These are phyloP conservation scores for Laothoe populi DNA, from an alignment of 2,888 invertebrate species.

Conservation along the genomic window DNA sequence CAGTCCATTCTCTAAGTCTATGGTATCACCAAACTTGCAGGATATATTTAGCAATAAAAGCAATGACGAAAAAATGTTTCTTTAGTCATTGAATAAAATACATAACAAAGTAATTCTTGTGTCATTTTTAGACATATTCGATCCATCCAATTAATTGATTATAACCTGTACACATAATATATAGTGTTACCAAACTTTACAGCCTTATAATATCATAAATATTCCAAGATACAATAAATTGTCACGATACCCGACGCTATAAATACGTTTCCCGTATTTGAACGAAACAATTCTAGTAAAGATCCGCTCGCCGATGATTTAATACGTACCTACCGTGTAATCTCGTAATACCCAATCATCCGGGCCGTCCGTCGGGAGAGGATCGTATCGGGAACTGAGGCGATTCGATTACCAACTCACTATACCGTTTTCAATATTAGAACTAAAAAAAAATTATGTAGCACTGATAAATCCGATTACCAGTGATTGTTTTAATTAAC, in stretches of 20 bases:
- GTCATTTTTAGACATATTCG: no score
- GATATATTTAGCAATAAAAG: no score
- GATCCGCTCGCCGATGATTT: slow-evolving; percentile 61
- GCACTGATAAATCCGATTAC: slow-evolving; percentile 37
- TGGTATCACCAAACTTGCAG: no score
- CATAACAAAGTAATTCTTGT: no score
- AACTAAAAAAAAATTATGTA: slow-evolving; percentile 32
- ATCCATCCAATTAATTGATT: no score
- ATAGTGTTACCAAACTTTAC: no score
- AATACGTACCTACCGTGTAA: slow-evolving; percentile 63
- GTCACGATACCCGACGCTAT: neutral
- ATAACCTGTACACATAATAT: no score
- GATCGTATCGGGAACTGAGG: slow-evolving; percentile 45
- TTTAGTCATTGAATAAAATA: no score
- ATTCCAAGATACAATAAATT: neutral
- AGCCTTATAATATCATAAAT: neutral
- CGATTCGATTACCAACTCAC: slow-evolving; percentile 49
- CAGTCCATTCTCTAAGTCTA: no score
- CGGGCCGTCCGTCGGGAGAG: slow-evolving; percentile 51
- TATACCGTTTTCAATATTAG: slow-evolving; percentile 39
- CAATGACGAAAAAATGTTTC: no score
- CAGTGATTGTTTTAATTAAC: neutral
- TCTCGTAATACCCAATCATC: slow-evolving; percentile 82
- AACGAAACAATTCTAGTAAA: slow-evolving; percentile 40
- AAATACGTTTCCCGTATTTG: slow-evolving; percentile 25